Evolutionary conservation across 2,888 invertebrate genomes (phyloP).

Genomic region (Fragum fragum): DNA sequence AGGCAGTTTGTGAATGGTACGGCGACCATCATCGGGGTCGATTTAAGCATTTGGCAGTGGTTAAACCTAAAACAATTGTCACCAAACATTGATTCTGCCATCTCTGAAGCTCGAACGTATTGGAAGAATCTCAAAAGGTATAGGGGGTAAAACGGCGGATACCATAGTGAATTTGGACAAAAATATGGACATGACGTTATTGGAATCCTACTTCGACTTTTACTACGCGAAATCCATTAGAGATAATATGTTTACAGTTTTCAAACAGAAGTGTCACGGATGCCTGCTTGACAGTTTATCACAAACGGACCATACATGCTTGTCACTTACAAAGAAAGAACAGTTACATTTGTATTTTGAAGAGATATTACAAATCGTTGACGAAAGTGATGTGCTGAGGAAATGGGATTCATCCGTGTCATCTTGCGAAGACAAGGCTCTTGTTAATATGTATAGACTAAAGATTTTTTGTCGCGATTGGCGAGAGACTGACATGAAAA

Average conservation of each 20-base stretch:
- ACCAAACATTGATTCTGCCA: constrained; percentile 25
- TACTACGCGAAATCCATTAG: constrained; percentile 23
- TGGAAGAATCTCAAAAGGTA: background rate
- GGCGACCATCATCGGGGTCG: constrained; percentile 25
- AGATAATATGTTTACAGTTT: constrained; percentile 17
- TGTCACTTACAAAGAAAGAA: constrained; percentile 4
- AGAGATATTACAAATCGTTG: constrained; percentile 13
- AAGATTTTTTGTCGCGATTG: constrained; percentile 34
- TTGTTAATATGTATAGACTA: constrained; percentile 27
- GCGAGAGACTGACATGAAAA: constrained; percentile 28
- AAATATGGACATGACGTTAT: constrained; percentile 20
- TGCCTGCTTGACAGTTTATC: constrained; percentile 18
- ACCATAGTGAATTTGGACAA: background rate
- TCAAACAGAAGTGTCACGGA: constrained; percentile 10
- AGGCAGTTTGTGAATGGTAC: constrained; percentile 37
- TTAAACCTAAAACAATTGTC: constrained; percentile 24
- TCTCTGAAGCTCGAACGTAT: constrained; percentile 34
- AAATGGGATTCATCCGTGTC: constrained; percentile 30
- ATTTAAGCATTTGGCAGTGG: constrained; percentile 33
- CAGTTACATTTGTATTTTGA: constrained; percentile 29
- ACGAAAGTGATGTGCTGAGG: constrained; percentile 21
- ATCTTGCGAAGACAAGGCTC: background rate
- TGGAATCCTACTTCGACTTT: constrained; percentile 40
- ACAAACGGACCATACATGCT: constrained; percentile 32
- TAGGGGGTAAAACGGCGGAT: background rate